Conservation (phyloP, 2,888 invertebrate genomes). For the Heteromurus nitidus region DNA sequence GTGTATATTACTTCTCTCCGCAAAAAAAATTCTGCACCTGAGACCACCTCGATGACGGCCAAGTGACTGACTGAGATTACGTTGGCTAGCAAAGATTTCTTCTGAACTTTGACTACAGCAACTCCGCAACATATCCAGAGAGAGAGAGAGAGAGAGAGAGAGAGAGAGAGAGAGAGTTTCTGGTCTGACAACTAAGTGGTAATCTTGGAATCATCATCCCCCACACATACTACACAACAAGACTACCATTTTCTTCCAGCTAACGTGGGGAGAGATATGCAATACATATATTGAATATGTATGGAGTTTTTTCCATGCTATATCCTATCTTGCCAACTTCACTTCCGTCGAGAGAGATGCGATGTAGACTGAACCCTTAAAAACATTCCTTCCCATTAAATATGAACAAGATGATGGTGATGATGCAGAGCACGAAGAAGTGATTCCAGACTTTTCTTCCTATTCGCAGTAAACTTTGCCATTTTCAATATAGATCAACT, state of each 20-base stretch:
- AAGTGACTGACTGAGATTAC: constrained; percentile 38
- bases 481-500: constrained; percentile 57
- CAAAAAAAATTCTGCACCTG: background rate
- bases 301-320: background rate
- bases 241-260: too few relatives aligned
- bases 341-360: too few relatives aligned
- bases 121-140: too few relatives aligned
- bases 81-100: constrained; percentile 16
- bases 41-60: constrained; percentile 35
- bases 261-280: too few relatives aligned
- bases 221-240: too few relatives aligned
- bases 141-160: too few relatives aligned
- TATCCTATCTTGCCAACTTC: background rate
- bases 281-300: too few relatives aligned
- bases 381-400: constrained; percentile 50
- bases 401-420: constrained; percentile 50
- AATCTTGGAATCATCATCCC: background rate
- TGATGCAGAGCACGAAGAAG: constrained; percentile 51
- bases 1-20: background rate
- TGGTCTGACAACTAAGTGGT: background rate
- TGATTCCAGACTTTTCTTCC: constrained; percentile 44
- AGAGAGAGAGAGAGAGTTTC: background rate
- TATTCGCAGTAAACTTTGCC: constrained; percentile 59
- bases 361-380: background rate
- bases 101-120: background rate